Base-by-base conservation (phyloP, 2,888 invertebrate genomes). In the Orthosia cruda region DNA sequence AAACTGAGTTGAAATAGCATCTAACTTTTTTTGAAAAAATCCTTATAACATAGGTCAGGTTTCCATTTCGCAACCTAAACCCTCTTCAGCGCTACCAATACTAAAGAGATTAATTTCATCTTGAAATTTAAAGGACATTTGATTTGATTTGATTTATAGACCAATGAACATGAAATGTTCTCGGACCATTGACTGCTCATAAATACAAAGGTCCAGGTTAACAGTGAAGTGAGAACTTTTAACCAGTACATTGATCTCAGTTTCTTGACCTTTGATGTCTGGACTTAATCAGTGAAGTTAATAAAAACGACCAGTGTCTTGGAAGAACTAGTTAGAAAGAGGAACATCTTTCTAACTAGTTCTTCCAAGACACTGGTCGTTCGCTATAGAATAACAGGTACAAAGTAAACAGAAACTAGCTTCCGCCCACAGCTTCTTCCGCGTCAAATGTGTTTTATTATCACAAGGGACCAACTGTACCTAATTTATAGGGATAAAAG, bases 11-110 rank as follows among this genome's bases (percentile, higher is more conserved):
- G 40, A 40, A 40, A 40, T 40, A 40, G 40, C 1, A 40, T 9
- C 40, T 40, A 9, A 40, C 40, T 40, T 40, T 40, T 40, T 9
- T 40, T 40, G 40, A 40, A 40, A 40, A 40, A 9, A 40, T 57
- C 18, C 45, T 45, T 23, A 45, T 45, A 23, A 23, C 18, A 57
- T 1, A 66, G 49, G 57, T 15, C 23, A 15, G 18, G 15, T 45
- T 58, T 15, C 0, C 3, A 45, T n/a, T n/a, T n/a, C n/a, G n/a
- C n/a, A 16, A 23, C 15, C n/a, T 23, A 3, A n/a, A 57, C 15
- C 55, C n/a, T 45, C 52, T 54, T 65, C n/a, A 70, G 23, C 23
- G 15, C 16, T 26, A 45, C 18, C 45, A 66, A 71, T 58, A 58
- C 26, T 16, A n/a, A n/a, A 71, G 3, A 18, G 9, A 68, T 40